Evolutionary conservation across 1,140 invertebrate genomes (phyloP), one percentile per base, ranked within the genome.

Genomic region (Bathynomus jamesi): DNA sequence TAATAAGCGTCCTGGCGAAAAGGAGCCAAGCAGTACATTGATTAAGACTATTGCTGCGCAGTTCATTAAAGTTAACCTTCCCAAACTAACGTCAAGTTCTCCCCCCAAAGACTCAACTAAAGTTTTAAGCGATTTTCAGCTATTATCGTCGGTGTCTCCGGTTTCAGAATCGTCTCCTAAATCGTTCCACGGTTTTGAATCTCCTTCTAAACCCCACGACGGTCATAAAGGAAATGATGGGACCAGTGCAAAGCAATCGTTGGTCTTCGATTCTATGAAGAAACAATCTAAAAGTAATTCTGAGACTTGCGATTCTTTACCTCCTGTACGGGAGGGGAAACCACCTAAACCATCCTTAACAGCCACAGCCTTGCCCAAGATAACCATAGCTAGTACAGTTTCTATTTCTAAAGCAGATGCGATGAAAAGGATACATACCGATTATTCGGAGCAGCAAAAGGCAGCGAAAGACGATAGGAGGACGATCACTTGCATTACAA

Each of bases 321-420:
- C 40, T 53, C 40, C 40, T 3, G 21, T 53, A 53, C 40, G 40
- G 13, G 40, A 53, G 21, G 40, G 40, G 21, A 68, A 70, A 40
- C 72, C 72, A 28, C 72, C 72, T 1, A 70, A 63, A 32, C 72
- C 72, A 24, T 74, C 72, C 30, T 69, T 74, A 2, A 67, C 53
- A 63, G 68, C 72, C n/a, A 74, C 72, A 32, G 72, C 67, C 10
- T 10, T 70, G 3, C 72, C 72, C 0, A 74, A 70, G 40, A 27
- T n/a, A 24, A n/a, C 30, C 64, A 25, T 64, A 32, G 4, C 17
- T 61, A 53, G n/a, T 69, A 40, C 65, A 13, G 28, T 40, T 28
- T 60, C 61, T 10, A 28, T 40, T 28, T 53, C 62, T 29, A 70
- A 70, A 40, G 27, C 17, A 28, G 69, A 65, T 46, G 27, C 25